These are phyloP conservation scores for Leptobrachium leishanense DNA, from an alignment of 2,113 vertebrate species.

Conservation along the genomic window DNA sequence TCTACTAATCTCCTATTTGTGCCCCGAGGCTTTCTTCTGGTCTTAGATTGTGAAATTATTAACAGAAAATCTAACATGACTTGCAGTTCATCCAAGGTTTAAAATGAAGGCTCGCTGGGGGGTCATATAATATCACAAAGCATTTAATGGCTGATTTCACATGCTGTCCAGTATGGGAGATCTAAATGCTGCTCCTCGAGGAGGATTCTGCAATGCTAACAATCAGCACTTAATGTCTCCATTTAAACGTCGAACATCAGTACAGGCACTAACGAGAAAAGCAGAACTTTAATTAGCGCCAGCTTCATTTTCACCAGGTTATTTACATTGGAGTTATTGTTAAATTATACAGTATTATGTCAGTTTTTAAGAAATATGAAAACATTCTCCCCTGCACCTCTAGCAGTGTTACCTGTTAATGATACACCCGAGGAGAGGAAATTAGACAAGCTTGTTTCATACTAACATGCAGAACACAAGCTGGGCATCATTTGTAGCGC, in stretches of 20 bases:
- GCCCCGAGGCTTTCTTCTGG: neutral
- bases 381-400: neutral
- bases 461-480: neutral
- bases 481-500: neutral
- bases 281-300: conserved; percentile 33
- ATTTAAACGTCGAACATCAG: conserved; percentile 35
- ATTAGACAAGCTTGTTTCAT: neutral
- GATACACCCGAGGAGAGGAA: neutral
- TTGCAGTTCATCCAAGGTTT: conserved; percentile 8
- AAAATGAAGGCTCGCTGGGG: conserved; percentile 22
- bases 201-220: conserved; percentile 38
- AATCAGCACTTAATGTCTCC: conserved; percentile 42
- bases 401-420: neutral
- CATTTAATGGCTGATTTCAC: conserved; percentile 31
- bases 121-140: conserved; percentile 26
- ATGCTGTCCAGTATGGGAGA: conserved; percentile 23
- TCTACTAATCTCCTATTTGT: neutral
- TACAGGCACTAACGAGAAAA: conserved; percentile 41
- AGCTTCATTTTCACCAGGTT: conserved; percentile 36
- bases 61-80: conserved; percentile 1
- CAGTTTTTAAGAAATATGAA: neutral
- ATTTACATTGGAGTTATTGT: conserved; percentile 33
- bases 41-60: conserved; percentile 15
- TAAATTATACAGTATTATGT: conserved; percentile 24
- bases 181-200: conserved; percentile 25